A percentile compares a stretch with the other conserved stretches of the same genome.
Evolutionary conservation across 2,797 vertebrate genomes (phyloP).

Genomic region (Gymnoscopelus microlampas): DNA sequence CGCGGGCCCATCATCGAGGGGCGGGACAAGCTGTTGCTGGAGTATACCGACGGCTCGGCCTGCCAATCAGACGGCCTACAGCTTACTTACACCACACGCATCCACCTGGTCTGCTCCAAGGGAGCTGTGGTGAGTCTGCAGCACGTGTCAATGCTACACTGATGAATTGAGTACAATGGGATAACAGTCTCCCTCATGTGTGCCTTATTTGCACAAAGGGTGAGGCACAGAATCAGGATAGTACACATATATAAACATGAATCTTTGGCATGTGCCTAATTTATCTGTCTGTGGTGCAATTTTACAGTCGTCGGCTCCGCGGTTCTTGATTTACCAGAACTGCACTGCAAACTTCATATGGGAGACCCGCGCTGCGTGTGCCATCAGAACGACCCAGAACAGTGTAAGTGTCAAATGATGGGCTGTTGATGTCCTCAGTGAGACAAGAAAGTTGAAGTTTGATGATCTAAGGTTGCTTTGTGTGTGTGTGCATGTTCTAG

Average conservation of each 20-base stretch:
- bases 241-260: too few relatives aligned
- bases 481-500: slow-evolving; percentile 64
- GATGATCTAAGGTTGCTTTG: background rate
- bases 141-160: background rate
- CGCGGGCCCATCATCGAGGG: slow-evolving; percentile 83
- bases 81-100: slow-evolving; percentile 83
- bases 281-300: background rate
- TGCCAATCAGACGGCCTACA: slow-evolving; percentile 80
- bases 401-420: slow-evolving; percentile 72
- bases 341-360: slow-evolving; percentile 90
- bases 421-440: too few relatives aligned
- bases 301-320: slow-evolving; percentile 83
- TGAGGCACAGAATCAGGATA: too few relatives aligned
- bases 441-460: background rate
- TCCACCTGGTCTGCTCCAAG: slow-evolving; percentile 89
- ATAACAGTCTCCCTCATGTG: too few relatives aligned
- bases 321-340: slow-evolving; percentile 86
- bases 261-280: background rate
- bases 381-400: slow-evolving; percentile 81
- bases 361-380: slow-evolving; percentile 93
- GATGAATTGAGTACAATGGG: background rate
- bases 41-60: slow-evolving; percentile 86
- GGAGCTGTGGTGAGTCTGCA: slow-evolving; percentile 81
- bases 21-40: slow-evolving; percentile 84
- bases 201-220: too few relatives aligned